Base-by-base conservation (phyloP, 2,113 vertebrate species). In the Etheostoma spectabile region DNA sequence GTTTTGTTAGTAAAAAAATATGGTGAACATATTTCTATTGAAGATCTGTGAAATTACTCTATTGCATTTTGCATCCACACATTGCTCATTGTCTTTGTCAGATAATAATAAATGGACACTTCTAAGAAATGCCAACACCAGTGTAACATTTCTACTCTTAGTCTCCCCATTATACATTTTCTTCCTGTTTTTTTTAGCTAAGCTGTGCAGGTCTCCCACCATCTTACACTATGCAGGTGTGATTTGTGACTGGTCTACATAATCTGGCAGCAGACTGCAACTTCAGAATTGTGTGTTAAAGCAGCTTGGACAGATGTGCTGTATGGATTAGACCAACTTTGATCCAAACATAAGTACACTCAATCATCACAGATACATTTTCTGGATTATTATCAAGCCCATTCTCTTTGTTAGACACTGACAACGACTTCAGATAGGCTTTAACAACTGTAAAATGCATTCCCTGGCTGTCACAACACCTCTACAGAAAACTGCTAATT, bases 401-500 rank as follows among this genome's bases (percentile, higher is more conserved):
- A 61, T 77, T 77, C 80, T 84, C 71, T 81, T 77, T 88, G 55
- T 74, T 57, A 79, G 57, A 53, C 42, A 62, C 75, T 79, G 84
- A 82, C 70, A 71, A 79, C 42, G 16, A 74, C 83, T 85, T 90
- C 69, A 90, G 81, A 86, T 88, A 67, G 60, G 79, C 74, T 86
- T 70, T 84, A 88, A 79, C 82, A 88, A 89, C 84, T 89, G 88
- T 87, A 91, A n/a, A 89, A 89, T 90, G 87, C 85, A 91, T 92
- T 92, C 90, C 80, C 72, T 52, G 45, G 70, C 81, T 93, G 91
- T 89, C 80, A 89, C 91, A 85, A 91, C 90, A 91, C 88, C 88
- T 92, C 80, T 71, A 86, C 88, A 81, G 82, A 88, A 91, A 91
- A 65, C 87, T 89, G 93, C 87, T 94, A 94, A 94, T 94, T 94